Base-by-base conservation (phyloP, 2,888 invertebrate species). In the Andrena bucephala region DNA sequence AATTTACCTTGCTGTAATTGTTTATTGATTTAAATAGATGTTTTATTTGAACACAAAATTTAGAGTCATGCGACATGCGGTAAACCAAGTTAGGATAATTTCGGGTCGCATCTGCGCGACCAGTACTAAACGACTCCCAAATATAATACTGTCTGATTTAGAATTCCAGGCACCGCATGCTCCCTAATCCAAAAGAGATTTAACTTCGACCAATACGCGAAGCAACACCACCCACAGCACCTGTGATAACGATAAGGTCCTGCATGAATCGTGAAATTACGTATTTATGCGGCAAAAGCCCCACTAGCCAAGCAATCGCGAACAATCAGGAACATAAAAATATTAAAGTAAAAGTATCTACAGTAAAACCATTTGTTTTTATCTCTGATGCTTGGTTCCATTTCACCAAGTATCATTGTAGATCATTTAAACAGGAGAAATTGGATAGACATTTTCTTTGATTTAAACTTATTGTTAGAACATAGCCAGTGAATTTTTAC, bases 201-300 rank as follows among this genome's bases (percentile, higher is more conserved):
- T 81, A 84, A 76, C 83, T 60, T 62, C 52, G 63, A 71, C 54
- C 78, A 62, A 71, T 77, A 68, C 62, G 36, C 67, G 50, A 54
- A n/a, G 70, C 24, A 52, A 72, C 48, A 29, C 16, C 48, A 48
- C n/a, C 54, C 29, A 20, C 59, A 48, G 71, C 77, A 86, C 78
- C 78, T 74, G 84, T 71, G 78, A 82, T 80, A 82, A 85, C 75
- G 72, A 85, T 84, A 86, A 88, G 88, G 91, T 90, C 90, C 88
- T 79, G 54, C 78, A 83, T 77, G 68, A 59, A 68, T 88, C 84
- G 8, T 24, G 81, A 89, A 89, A 91, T 92, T 90, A 91, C 89
- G 90, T 90, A 92, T 92, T 91, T 92, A 92, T 90, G 90, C 87
- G 90, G 85, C 85, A 59, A 59, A 59, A 42, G 42, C 42, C 16